Conservation (phyloP, 2,113 vertebrate species). For the Ptilonorhynchus violaceus region DNA sequence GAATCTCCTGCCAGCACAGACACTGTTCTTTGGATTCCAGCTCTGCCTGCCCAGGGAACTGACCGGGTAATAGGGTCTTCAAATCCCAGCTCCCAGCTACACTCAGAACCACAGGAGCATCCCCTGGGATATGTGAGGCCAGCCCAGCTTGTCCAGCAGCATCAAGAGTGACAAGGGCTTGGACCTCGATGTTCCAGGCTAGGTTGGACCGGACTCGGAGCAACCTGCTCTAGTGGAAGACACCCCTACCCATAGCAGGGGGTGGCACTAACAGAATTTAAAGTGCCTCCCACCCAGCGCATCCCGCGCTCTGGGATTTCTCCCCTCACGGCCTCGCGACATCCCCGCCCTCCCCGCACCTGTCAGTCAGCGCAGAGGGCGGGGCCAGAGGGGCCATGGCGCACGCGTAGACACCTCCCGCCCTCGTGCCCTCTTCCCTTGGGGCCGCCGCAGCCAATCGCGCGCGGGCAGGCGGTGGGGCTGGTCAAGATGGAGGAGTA, state of each 20-base stretch:
- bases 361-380: not conserved
- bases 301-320: rapidly evolving
- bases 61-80: too few relatives aligned
- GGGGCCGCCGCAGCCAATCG: not conserved
- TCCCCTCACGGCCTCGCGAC: too few relatives aligned
- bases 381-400: rapidly evolving
- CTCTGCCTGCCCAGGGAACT: not conserved
- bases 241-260: too few relatives aligned
- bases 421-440: rapidly evolving
- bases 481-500: slow-evolving; percentile 91
- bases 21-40: not conserved
- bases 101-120: not conserved
- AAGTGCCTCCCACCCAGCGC: rapidly evolving
- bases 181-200: not conserved
- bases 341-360: rapidly evolving
- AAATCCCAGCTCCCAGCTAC: not conserved
- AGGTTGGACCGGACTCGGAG: not conserved
- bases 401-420: not conserved
- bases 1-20: not conserved
- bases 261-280: not conserved
- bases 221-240: not conserved
- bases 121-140: not conserved
- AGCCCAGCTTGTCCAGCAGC: not conserved
- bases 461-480: not conserved
- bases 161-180: not conserved